phyloP scores from a whole-genome alignment of 2,113 vertebrate species.

The Gobio gobio region DNA sequence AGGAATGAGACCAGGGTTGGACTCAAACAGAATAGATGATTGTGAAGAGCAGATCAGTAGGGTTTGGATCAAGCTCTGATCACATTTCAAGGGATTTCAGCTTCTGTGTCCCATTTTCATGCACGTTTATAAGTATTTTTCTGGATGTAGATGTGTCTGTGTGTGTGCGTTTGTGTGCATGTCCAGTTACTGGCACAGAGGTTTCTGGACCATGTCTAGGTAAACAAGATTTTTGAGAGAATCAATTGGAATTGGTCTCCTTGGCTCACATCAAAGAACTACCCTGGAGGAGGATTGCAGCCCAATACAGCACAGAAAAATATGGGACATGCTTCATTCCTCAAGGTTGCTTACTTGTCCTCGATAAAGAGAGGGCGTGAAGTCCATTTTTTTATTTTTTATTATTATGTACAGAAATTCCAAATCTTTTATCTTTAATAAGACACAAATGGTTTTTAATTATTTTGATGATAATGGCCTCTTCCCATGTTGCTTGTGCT shows the following conservation, averaged over 20 bases:
- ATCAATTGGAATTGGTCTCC: slow-evolving; percentile 13
- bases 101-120: not conserved
- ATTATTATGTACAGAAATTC: not conserved
- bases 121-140: not conserved
- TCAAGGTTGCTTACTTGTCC: not conserved
- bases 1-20: slow-evolving; percentile 43
- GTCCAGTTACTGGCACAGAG: slow-evolving; percentile 2
- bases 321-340: not conserved
- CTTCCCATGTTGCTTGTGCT: not conserved
- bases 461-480: not conserved
- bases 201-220: slow-evolving; percentile 1
- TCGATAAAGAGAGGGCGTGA: not conserved
- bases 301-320: not conserved
- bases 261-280: slow-evolving; percentile 23
- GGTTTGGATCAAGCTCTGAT: slow-evolving; percentile 39
- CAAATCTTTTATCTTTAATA: not conserved
- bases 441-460: not conserved
- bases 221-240: slow-evolving; percentile 27
- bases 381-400: not conserved
- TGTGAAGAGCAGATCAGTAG: slow-evolving; percentile 31
- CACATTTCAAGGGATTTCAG: slow-evolving; percentile 11
- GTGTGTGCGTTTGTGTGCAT: slow-evolving; percentile 23
- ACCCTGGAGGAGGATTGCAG: not conserved
- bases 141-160: slow-evolving; percentile 47
- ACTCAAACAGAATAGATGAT: slow-evolving; percentile 37